Conservation (phyloP, 2,888 invertebrate genomes). For the Cheilosia grossa region DNA sequence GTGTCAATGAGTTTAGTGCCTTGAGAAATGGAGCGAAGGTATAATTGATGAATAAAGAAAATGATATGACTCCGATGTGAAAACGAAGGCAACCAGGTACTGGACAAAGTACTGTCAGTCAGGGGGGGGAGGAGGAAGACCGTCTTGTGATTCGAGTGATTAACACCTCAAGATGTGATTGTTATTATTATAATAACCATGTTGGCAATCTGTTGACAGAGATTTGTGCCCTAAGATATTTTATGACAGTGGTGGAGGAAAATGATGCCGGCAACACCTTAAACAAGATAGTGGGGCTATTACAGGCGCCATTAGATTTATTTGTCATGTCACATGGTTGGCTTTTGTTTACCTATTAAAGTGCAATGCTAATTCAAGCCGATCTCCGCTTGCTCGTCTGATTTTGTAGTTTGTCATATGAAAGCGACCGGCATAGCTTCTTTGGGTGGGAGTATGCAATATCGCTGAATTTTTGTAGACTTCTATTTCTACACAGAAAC, state of each 20-base stretch:
- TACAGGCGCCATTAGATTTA: not conserved
- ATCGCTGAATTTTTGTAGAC: no score
- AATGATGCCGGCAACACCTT: not conserved
- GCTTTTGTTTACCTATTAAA: not conserved
- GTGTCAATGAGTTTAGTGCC: conserved; percentile 24
- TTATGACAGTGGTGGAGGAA: not conserved
- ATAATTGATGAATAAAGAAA: conserved; percentile 29
- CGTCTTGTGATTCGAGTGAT: conserved; percentile 5
- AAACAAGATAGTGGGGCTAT: not conserved
- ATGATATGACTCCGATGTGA: not conserved
- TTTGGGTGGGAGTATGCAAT: no score
- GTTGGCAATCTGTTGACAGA: not conserved
- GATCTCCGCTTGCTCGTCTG: no score
- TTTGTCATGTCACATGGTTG: not conserved
- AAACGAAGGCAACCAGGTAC: conserved; percentile 13
- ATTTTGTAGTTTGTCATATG: no score
- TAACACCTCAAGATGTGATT: conserved; percentile 7
- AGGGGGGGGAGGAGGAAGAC: no score
- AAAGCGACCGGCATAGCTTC: no score
- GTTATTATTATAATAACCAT: not conserved
- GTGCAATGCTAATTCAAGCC: not conserved
- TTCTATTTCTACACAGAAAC: no score
- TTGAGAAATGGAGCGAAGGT: conserved; percentile 4
- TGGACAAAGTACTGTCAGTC: conserved; percentile 27
- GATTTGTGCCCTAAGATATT: not conserved